Percentiles rank a stretch among this genome's conserved stretches.
phyloP scores from a whole-genome alignment of 1,140 invertebrate species.

The Euura lappo region DNA sequence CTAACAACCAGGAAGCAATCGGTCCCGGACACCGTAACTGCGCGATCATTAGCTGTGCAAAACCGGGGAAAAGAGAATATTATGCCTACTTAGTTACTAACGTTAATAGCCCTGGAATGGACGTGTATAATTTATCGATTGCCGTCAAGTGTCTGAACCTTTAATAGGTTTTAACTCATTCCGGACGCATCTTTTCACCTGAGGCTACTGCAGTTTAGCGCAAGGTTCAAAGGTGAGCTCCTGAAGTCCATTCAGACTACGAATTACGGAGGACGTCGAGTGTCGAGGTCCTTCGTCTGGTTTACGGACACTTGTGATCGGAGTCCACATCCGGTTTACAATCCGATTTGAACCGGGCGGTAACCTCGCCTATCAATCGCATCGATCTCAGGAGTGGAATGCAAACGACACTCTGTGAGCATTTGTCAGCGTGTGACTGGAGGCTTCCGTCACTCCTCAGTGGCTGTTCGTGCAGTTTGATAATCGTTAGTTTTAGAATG shows the following conservation, averaged over 20 bases:
- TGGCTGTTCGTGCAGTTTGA: neutral
- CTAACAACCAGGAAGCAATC: neutral
- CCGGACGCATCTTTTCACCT: neutral
- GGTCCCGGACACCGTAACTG: neutral
- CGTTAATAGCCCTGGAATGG: neutral
- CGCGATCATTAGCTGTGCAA: neutral
- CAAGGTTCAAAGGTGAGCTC: neutral
- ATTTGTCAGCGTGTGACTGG: neutral
- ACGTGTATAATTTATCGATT: neutral
- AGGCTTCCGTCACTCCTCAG: neutral
- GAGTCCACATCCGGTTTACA: neutral
- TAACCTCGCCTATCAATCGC: neutral
- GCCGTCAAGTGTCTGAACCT: conserved; percentile 5
- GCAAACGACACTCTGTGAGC: neutral
- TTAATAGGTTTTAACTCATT: neutral
- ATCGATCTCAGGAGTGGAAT: neutral
- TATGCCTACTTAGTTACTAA: neutral
- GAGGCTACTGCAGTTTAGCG: neutral
- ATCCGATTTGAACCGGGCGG: neutral
- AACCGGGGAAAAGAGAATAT: neutral
- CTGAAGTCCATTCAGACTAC: neutral
- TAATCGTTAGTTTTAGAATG: neutral
- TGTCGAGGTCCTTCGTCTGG: too few relatives aligned
- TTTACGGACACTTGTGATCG: too few relatives aligned
- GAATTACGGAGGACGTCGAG: too few relatives aligned